A percentile compares a stretch with the other conserved stretches of the same genome.
phyloP scores from a whole-genome alignment of 2,113 vertebrate genomes.

The Lichenostomus cassidix region DNA sequence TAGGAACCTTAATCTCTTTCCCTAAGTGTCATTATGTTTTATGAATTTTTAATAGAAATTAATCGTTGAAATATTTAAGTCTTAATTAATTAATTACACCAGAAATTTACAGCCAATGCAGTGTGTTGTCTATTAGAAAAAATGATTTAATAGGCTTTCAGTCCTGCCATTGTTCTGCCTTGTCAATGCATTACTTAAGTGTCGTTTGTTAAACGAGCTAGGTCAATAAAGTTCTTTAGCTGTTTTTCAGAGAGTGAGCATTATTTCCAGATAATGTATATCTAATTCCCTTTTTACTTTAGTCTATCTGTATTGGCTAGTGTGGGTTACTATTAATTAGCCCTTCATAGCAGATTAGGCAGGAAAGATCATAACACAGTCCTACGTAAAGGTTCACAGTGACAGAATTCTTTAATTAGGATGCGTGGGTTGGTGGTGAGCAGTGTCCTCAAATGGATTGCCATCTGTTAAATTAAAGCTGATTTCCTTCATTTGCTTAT shows the following conservation, averaged over 20 bases:
- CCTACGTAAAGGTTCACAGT: slow-evolving; percentile 62
- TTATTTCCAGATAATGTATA: slow-evolving; percentile 49
- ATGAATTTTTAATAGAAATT: slow-evolving; percentile 49
- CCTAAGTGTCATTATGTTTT: background rate
- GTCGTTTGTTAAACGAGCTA: slow-evolving; percentile 66
- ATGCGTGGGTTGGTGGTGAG: slow-evolving; percentile 66
- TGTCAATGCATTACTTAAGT: slow-evolving; percentile 66
- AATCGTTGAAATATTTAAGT: slow-evolving; percentile 60
- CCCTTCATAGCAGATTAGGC: slow-evolving; percentile 70
- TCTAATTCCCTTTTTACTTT: slow-evolving; percentile 49
- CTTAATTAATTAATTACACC: slow-evolving; percentile 65
- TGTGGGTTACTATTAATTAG: slow-evolving; percentile 70
- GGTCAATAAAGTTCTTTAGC: slow-evolving; percentile 62
- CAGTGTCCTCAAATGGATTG: slow-evolving; percentile 66
- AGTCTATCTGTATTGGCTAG: slow-evolving; percentile 48
- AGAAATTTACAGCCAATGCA: slow-evolving; percentile 37
- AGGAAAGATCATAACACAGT: slow-evolving; percentile 57
- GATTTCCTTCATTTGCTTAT: slow-evolving; percentile 41
- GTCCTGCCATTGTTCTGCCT: slow-evolving; percentile 37
- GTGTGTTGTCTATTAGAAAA: slow-evolving; percentile 48
- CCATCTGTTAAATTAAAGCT: slow-evolving; percentile 59
- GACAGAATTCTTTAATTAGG: slow-evolving; percentile 73
- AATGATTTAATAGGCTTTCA: slow-evolving; percentile 54
- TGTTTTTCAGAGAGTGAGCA: slow-evolving; percentile 49
- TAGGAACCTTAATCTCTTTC: background rate